Evolutionary conservation across 2,888 invertebrate species (phyloP), one percentile per base, ranked within the genome.

Genomic region (Tetramorium bicarinatum): DNA sequence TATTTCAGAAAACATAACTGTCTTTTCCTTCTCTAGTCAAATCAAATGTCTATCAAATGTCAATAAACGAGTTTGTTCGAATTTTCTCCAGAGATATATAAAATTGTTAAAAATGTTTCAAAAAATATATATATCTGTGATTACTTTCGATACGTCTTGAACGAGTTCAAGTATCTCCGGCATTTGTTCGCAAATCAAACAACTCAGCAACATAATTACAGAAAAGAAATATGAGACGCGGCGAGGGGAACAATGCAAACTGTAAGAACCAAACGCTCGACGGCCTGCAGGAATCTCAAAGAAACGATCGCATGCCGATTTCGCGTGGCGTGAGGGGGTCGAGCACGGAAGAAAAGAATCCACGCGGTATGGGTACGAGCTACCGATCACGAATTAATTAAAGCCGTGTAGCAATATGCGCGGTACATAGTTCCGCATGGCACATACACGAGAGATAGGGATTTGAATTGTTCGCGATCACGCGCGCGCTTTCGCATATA

Each of bases 351-450:
- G 84, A 83, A 81, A 84, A 85, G 85, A 87, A 83, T 85, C 56
- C 79, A 56, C 56, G 25, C 49, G 44, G 38, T 18, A 87, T 8
- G 81, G 81, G 87, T 82, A 83, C 82, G 85, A 85, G 87, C 89
- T 84, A 93, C 93, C 91, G 92, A 93, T 93, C 93, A 91, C 91
- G 93, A 92, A 93, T 93, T 92, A 93, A 93, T 94, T 93, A 94
- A 92, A 92, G 89, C 88, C 91, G 85, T 91, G 93, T 91, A 89
- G 90, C 90, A 92, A 91, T 91, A 92, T 91, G 91, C 92, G 84
- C 84, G 86, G 87, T 89, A 92, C 92, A 92, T 86, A 89, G 86
- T 89, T 89, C 87, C 91, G 89, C 88, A 87, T 91, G 47, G 92
- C 91, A 90, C 89, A 89, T 91, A 89, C 91, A 88, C 81, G 87